Evolutionary conservation across 2,888 invertebrate species (phyloP), one percentile per base, ranked within the genome.

Genomic region (Polyommatus icarus): DNA sequence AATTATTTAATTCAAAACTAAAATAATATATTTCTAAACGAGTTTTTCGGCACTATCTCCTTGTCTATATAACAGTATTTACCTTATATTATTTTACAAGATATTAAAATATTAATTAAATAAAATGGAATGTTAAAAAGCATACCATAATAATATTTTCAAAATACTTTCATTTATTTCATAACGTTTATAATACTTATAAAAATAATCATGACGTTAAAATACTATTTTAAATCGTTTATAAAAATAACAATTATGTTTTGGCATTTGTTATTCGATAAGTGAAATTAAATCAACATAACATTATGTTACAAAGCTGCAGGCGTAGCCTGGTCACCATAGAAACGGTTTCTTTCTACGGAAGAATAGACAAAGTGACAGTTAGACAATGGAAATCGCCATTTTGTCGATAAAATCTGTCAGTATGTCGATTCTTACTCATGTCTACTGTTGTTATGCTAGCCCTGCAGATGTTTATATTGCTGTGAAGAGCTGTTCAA

Each of bases 191-290:
- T 77, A 77, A 77, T 77, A 77, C 77, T 77, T 72, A 77, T 72
- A 77, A 54, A 77, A 77, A 77, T 72, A 54, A 77, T 71, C 50
- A 46, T 54, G 77, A 77, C 54, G 71, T 71, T 71, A 72, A 57
- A 72, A 77, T 77, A 77, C 40, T 71, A 77, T 59, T 73, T 59
- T 59, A 77, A 59, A 77, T 77, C 20, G 72, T 73, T 77, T 57
- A 72, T 57, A 72, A 77, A 76, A 77, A 77, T 77, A 77, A 77
- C 32, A 77, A 57, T 77, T 24, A 24, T 77, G 77, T 77, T 77
- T 77, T 77, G 77, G 77, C 77, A 77, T 77, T 57, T 73, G 36
- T 71, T 72, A 77, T 77, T 77, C 73, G 59, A 77, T 77, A 72
- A 77, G 36, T 71, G 61, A 24, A 29, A n/a, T 50, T 46, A 50